phyloP scores from a whole-genome alignment of 1,140 invertebrate species.

The Philotrypesis tridentata region DNA sequence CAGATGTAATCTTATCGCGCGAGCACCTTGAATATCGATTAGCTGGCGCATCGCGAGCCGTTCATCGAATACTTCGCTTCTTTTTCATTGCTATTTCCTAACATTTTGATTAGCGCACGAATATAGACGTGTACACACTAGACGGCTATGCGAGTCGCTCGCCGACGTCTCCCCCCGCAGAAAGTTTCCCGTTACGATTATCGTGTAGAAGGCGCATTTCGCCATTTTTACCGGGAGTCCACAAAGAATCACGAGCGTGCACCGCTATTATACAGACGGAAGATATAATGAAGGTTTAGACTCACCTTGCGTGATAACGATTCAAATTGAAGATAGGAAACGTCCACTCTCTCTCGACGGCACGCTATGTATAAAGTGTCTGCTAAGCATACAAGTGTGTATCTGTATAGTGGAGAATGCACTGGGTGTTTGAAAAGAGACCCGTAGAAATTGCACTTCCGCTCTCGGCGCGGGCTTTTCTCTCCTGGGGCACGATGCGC shows the following conservation, averaged over 20 bases:
- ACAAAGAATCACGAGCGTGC: not conserved
- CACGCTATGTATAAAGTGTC: not conserved
- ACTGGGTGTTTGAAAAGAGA: not conserved
- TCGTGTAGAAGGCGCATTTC: too few relatives aligned
- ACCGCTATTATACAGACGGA: not conserved
- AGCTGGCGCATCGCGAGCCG: not conserved
- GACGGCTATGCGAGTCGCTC: not conserved
- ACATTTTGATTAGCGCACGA: too few relatives aligned
- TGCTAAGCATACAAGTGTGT: not conserved
- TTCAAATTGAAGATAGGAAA: not conserved
- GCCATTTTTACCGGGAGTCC: too few relatives aligned
- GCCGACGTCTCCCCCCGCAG: too few relatives aligned
- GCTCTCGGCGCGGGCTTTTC: not conserved
- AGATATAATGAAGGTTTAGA: not conserved
- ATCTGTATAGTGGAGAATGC: too few relatives aligned
- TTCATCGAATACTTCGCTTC: too few relatives aligned
- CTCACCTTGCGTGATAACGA: not conserved
- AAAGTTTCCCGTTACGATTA: too few relatives aligned
- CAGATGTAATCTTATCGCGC: slow-evolving; percentile 21
- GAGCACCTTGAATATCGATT: not conserved
- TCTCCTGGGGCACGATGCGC: not conserved
- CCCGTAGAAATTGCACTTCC: not conserved
- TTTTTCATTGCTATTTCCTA: too few relatives aligned
- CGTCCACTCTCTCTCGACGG: not conserved
- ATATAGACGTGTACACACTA: not conserved